Percentiles rank a stretch among this genome's conserved stretches.
phyloP scores from a whole-genome alignment of 2,113 vertebrate genomes.

The Eulemur rufifrons region DNA sequence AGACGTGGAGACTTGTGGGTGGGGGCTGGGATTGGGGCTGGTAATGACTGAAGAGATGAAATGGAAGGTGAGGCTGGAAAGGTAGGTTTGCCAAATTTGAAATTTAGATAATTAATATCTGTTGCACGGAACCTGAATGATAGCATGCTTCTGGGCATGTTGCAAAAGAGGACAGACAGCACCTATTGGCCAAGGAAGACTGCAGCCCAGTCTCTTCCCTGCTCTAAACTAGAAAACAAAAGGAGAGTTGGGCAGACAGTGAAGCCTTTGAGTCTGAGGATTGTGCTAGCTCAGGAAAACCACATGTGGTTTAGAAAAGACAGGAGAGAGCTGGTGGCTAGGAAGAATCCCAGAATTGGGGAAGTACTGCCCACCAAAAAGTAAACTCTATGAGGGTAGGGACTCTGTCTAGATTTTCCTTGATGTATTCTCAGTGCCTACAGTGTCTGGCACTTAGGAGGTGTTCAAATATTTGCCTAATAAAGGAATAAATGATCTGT shows the following conservation, averaged over 20 bases:
- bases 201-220: neutral
- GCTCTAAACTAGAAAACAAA: neutral
- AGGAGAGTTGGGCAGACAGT: neutral
- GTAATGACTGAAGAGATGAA: neutral
- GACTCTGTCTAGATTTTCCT: neutral
- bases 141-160: conserved; percentile 55
- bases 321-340: neutral
- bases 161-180: conserved; percentile 53
- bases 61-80: conserved; percentile 4
- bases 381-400: neutral
- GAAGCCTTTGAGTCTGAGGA: neutral
- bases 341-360: neutral
- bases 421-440: neutral
- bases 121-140: conserved; percentile 50
- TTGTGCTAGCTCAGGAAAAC: neutral
- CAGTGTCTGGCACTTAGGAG: neutral
- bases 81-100: conserved; percentile 29
- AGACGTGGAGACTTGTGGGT: neutral
- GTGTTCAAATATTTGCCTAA: neutral
- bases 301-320: neutral
- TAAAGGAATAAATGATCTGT: neutral
- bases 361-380: neutral
- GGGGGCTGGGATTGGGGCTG: neutral
- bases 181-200: neutral
- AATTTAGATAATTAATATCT: conserved; percentile 50